phyloP scores from a whole-genome alignment of 2,888 invertebrate species.

The Ormyrus thymus region DNA sequence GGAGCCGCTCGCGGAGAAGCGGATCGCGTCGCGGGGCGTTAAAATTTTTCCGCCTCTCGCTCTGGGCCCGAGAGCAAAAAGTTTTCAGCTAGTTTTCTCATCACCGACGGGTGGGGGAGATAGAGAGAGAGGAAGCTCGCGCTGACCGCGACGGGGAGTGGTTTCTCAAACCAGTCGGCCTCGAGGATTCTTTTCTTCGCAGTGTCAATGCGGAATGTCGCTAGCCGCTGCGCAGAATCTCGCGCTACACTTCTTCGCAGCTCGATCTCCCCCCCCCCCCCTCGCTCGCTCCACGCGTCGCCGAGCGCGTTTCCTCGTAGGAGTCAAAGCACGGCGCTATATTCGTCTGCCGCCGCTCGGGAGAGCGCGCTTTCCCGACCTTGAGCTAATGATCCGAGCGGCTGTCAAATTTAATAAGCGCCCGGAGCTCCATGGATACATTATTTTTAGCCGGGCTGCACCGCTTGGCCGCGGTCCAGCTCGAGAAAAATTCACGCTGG shows the following conservation, averaged over 20 bases:
- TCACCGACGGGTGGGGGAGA: not conserved
- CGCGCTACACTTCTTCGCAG: not conserved
- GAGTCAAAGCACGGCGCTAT: not conserved
- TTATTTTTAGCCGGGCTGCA: no score
- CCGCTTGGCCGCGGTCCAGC: no score
- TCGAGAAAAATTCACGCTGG: no score
- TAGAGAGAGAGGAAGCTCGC: not conserved
- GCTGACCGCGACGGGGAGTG: slow-evolving; percentile 59
- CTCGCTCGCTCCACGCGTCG: not conserved
- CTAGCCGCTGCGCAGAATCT: slow-evolving; percentile 52
- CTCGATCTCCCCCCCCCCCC: no score
- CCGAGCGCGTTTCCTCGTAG: slow-evolving; percentile 12
- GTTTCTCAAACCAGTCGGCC: slow-evolving; percentile 68
- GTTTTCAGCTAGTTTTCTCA: slow-evolving; percentile 18
- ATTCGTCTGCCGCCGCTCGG: no score
- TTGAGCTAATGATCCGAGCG: no score
- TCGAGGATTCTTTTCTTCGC: slow-evolving; percentile 62
- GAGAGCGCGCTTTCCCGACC: no score
- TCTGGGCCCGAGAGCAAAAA: not conserved
- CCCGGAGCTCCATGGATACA: no score
- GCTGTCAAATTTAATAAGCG: no score
- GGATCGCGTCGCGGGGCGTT: not conserved
- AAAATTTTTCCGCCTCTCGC: slow-evolving; percentile 4
- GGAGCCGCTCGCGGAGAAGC: not conserved
- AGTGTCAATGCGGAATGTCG: slow-evolving; percentile 66